Base-by-base conservation (phyloP, 1,140 invertebrate genomes). In the Apis dorsata region DNA sequence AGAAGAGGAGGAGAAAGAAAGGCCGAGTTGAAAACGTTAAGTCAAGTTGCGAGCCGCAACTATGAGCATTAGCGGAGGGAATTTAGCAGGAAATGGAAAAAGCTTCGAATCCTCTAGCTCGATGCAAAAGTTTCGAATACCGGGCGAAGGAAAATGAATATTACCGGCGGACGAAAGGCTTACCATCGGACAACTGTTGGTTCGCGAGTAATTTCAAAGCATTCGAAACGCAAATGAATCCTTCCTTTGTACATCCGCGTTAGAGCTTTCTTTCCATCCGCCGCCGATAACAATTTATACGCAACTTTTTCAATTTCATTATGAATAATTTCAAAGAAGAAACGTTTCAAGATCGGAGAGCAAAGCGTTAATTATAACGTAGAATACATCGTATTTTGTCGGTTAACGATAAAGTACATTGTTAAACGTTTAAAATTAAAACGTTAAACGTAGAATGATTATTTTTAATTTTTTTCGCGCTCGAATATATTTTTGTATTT, bases 61-160 rank as follows among this genome's bases (percentile, higher is more conserved):
- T 81, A 66, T 34, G 72, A 72, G 83, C 59, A 66, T 73, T 55
- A 24, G 55, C 28, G 63, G 57, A 44, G 60, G 53, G 76, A 79
- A 86, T 86, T 86, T 83, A 17, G 65, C 65, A 53, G 71, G 49
- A 87, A 83, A 87, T 87, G 80, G 74, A 79, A 86, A 72, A 86
- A 83, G 79, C 63, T 87, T 81, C 75, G 69, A 73, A 82, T 83
- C 21, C 60, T 74, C 63, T n/a, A 12, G 4, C 51, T 17, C 74
- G 53, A 72, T 57, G 62, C 51, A 59, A 62, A 85, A 86, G 62
- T 82, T 85, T 77, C 74, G 19, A 74, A 71, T 76, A 66, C 59
- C 55, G 49, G 69, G 77, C 21, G 51, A 66, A 74, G 3, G 63
- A 85, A 86, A 83, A 86, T 86, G 69, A 86, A 86, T 74, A 82